phyloP scores from a whole-genome alignment of 2,113 vertebrate genomes.

The Hippocampus barbouri region DNA sequence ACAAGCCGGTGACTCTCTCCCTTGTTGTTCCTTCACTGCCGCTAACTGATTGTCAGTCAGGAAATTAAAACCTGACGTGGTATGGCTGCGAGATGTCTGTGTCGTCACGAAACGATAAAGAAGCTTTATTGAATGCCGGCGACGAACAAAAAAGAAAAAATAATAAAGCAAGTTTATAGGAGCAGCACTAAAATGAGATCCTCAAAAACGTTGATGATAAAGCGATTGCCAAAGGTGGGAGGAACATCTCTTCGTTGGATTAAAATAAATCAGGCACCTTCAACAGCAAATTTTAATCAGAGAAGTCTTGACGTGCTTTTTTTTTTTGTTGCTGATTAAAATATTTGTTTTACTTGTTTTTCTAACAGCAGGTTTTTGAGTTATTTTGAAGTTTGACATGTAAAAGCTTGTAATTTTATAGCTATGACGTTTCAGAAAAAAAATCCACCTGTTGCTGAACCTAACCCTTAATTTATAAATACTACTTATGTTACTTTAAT shows the following conservation, averaged over 20 bases:
- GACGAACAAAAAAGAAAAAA: slow-evolving; percentile 53
- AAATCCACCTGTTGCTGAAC: no score
- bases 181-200: slow-evolving; percentile 49
- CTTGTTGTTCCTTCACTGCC: background rate
- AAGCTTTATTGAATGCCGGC: slow-evolving; percentile 55
- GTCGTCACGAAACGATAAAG: slow-evolving; percentile 62
- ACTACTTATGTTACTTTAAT: no score
- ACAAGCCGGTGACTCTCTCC: slow-evolving; percentile 34
- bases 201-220: slow-evolving; percentile 11
- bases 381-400: no score
- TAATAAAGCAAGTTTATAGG: slow-evolving; percentile 47
- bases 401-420: no score
- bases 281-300: no score
- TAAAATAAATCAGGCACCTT: background rate
- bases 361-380: no score
- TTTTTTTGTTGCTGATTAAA: no score
- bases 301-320: no score
- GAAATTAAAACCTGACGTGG: slow-evolving; percentile 70
- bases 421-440: no score
- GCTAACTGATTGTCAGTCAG: slow-evolving; percentile 62
- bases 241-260: background rate
- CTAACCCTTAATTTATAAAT: no score
- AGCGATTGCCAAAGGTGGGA: slow-evolving; percentile 3
- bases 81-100: slow-evolving; percentile 27
- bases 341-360: no score